Evolutionary conservation across 2,797 vertebrate genomes (phyloP), one percentile per base, ranked within the genome.

Genomic region (Rhabdophis nuchalis): DNA sequence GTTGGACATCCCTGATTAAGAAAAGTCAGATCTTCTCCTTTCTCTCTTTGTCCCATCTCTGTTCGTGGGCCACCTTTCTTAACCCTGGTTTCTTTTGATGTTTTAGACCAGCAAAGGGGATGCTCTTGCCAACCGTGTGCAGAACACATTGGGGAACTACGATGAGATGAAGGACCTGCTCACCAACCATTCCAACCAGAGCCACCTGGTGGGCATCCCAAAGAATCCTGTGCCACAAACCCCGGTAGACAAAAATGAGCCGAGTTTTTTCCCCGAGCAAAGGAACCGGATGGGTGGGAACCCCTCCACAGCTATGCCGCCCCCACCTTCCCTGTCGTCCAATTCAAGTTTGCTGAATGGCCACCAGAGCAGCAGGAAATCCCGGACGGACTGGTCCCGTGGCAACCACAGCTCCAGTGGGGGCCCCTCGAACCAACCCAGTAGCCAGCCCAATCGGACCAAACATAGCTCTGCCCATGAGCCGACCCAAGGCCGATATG

Each of bases 81-180:
- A 97, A 96, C 94, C 94, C 96, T 89, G 92, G 93, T 96, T 29
- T 89, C 52, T 87, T 87, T 95, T 92, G 95, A 90, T 96, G 92
- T 96, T 98, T 96, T 97, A 99, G 98, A 98, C 98, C 95, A 99
- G 98, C 97, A 99, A 98, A 98, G 98, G 98, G 3, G 98, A 99
- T 86, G 98, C 98, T 23, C 97, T 99, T 97, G 98, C 99, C 95
- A 99, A 97, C 96, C 98, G 98, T 72, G 98, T 99, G 95, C 98
- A 99, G 98, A 99, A 98, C 96, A 99, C 98, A 0, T 93, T 99
- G 97, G 98, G 99, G 95, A 99, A 98, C 96, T 99, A 99, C 16
- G 99, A 99, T 94, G 98, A 99, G 96, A 99, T 99, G 99, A 99
- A 99, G 96, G 99, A 99, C 96, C 97, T 99, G 92, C 94, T 99